Percentiles rank a stretch among this genome's conserved stretches.
Conservation (phyloP, 1,140 invertebrate species). For the Drosophila watanabei region DNA sequence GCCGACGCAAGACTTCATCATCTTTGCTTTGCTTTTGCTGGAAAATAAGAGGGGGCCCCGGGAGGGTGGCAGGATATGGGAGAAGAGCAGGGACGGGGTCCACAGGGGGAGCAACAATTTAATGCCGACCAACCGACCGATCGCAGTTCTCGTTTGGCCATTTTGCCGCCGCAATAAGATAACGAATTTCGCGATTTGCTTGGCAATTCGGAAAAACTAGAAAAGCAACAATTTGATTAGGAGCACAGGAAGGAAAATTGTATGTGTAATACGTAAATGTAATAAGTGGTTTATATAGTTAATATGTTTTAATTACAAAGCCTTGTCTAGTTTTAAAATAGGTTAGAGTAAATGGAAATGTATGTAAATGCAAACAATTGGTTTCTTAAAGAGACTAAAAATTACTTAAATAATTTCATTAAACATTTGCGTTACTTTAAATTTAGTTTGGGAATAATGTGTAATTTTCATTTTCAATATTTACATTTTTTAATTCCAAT, state of each 20-base stretch:
- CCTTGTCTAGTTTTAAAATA: not conserved
- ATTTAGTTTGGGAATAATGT: too few species aligned
- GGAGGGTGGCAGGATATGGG: not conserved
- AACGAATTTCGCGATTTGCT: constrained; percentile 78
- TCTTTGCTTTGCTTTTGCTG: constrained; percentile 55
- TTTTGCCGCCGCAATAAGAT: constrained; percentile 75
- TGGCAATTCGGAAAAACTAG: constrained; percentile 80
- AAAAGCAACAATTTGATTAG: constrained; percentile 82
- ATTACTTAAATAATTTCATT: not conserved
- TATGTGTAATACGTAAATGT: not conserved
- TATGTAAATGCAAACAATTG: not conserved
- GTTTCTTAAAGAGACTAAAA: not conserved
- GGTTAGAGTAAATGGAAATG: rapidly evolving
- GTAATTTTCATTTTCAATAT: too few species aligned
- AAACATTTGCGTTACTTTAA: not conserved
- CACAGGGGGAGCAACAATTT: constrained; percentile 59
- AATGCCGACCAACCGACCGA: constrained; percentile 62
- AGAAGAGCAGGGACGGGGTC: not conserved
- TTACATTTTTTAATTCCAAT: too few species aligned
- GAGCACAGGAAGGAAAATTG: constrained; percentile 4
- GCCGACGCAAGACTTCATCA: constrained; percentile 80
- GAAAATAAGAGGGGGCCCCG: constrained; percentile 1
- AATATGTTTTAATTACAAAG: not conserved
- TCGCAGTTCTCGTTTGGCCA: constrained; percentile 70
- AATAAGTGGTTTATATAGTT: not conserved